Evolutionary conservation across 2,888 invertebrate genomes (phyloP).

Genomic region (Diaphora mendica): DNA sequence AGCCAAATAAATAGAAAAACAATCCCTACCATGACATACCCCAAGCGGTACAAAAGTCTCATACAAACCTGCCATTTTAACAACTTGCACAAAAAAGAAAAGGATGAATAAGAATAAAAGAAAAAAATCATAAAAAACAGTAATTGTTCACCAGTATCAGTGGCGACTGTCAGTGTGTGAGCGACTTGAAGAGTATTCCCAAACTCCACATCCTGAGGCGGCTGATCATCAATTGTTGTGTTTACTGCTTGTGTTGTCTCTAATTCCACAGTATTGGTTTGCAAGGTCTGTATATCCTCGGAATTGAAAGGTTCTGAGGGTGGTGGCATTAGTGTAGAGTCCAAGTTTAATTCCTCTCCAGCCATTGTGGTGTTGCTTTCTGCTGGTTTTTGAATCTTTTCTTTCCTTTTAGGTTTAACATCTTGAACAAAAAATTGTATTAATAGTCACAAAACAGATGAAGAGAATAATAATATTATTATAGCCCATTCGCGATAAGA

Average conservation of each 20-base stretch:
- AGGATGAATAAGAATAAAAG: neutral
- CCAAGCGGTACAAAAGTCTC: too few relatives aligned
- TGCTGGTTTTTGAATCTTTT: neutral
- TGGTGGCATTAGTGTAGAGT: neutral
- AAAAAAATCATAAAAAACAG: neutral
- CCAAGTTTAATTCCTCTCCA: neutral
- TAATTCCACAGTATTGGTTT: neutral
- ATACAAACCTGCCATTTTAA: too few relatives aligned
- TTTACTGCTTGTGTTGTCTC: neutral
- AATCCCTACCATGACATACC: too few relatives aligned
- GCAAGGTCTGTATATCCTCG: neutral
- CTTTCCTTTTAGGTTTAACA: neutral
- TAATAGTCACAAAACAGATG: too few relatives aligned
- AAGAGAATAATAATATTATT: too few relatives aligned
- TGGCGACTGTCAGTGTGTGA: neutral
- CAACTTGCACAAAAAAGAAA: neutral
- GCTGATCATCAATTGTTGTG: neutral
- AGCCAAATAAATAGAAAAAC: too few relatives aligned
- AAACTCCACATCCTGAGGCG: too few relatives aligned
- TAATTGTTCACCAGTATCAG: conserved; percentile 1
- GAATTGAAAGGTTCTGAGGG: neutral
- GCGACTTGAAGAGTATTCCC: neutral
- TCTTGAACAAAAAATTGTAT: neutral
- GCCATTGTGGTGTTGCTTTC: neutral
- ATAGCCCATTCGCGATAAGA: too few relatives aligned